phyloP scores from a whole-genome alignment of 37 sponge, comb jelly and placozoan species.

The Amphimedon queenslandica region DNA sequence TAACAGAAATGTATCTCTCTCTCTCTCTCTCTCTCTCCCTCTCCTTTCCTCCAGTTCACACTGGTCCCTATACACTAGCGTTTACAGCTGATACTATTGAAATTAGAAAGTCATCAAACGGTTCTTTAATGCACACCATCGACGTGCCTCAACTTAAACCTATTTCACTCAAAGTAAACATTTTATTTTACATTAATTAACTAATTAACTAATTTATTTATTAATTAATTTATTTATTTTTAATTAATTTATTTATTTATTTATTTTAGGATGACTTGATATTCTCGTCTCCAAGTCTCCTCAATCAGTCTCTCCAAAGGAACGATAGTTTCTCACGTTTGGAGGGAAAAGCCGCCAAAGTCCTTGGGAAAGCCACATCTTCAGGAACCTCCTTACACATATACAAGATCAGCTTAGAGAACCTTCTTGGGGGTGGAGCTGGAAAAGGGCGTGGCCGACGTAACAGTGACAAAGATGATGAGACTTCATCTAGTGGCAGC shows the following conservation, averaged over 20 bases:
- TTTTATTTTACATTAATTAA: conserved; percentile 12
- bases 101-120: conserved; percentile 66
- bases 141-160: conserved; percentile 51
- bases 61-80: conserved; percentile 58
- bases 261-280: conserved; percentile 1
- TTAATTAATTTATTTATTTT: background rate
- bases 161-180: conserved; percentile 54
- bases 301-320: background rate
- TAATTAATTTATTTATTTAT: background rate
- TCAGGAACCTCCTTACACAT: background rate
- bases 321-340: background rate
- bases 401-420: background rate
- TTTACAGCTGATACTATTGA: conserved; percentile 63
- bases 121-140: conserved; percentile 74
- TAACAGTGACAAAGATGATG: background rate
- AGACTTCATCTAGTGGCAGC: background rate
- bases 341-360: background rate
- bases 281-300: background rate
- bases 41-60: background rate
- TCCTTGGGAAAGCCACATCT: background rate
- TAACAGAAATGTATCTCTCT: too few species aligned
- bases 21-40: conserved; percentile 8
- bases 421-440: background rate
- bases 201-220: too few species aligned
- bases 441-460: too few species aligned